phyloP scores from a whole-genome alignment of 2,888 invertebrate genomes.

The Napeogenes sylphis region DNA sequence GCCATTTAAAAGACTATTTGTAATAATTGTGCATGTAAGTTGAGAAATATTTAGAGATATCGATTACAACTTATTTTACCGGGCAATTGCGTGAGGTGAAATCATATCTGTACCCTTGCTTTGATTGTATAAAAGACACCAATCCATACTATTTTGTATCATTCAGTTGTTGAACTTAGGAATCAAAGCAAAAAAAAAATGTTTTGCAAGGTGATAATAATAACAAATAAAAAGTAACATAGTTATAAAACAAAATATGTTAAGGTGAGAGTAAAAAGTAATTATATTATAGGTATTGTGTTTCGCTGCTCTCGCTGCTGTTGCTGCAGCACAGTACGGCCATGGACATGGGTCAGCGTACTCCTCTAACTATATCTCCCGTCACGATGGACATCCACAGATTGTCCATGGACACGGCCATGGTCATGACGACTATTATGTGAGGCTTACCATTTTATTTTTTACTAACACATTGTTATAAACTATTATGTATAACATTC shows the following conservation, averaged over 20 bases:
- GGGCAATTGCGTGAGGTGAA: conserved; percentile 31
- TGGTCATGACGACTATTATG: neutral
- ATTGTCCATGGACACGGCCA: conserved; percentile 5
- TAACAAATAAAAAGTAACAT: neutral
- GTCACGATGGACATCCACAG: conserved; percentile 2
- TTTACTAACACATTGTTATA: too few relatives aligned
- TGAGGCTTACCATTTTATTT: neutral
- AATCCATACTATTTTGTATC: conserved; percentile 34
- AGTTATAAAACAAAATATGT: too few relatives aligned
- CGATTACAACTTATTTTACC: neutral
- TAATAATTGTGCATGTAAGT: neutral
- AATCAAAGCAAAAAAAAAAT: conserved; percentile 20
- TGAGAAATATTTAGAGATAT: neutral
- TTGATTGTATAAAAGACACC: conserved; percentile 45
- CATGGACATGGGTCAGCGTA: neutral
- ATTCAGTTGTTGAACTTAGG: conserved; percentile 35
- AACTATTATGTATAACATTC: too few relatives aligned
- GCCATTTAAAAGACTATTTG: too few relatives aligned
- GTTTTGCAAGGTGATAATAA: conserved; percentile 20
- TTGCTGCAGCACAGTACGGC: conserved; percentile 1
- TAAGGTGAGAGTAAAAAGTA: too few relatives aligned
- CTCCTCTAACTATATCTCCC: conserved; percentile 5
- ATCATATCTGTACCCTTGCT: conserved; percentile 38
- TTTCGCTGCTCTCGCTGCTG: conserved; percentile 1
- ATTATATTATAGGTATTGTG: neutral